These are phyloP conservation scores for Sula dactylatra DNA, from an alignment of 2,113 vertebrate genomes.

Conservation along the genomic window DNA sequence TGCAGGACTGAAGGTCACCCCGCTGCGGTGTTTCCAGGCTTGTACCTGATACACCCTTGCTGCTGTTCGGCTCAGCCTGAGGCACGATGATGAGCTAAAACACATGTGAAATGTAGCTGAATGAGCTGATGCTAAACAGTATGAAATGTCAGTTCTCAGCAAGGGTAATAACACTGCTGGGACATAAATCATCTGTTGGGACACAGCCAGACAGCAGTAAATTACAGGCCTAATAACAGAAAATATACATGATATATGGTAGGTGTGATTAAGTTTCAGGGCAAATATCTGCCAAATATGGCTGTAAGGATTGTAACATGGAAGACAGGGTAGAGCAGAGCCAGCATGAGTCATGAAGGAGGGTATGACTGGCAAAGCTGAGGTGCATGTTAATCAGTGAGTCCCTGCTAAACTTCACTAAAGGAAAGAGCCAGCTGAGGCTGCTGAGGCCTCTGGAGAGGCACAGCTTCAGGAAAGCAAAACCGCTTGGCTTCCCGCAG, in stretches of 20 bases:
- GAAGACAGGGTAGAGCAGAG: neutral
- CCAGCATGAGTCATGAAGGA: accelerated
- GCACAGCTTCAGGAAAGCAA: neutral
- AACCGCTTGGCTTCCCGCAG: neutral
- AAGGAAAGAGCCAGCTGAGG: neutral
- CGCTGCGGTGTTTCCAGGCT: neutral
- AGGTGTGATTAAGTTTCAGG: neutral
- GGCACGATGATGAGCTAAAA: neutral
- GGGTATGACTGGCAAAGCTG: neutral
- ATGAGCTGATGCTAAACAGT: neutral
- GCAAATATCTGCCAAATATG: neutral
- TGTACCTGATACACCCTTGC: neutral
- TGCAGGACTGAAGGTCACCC: neutral
- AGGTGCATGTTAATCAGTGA: neutral
- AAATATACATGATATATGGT: neutral
- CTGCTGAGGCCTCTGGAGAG: neutral
- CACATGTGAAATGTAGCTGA: neutral
- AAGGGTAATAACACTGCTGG: neutral
- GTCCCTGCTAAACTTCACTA: neutral
- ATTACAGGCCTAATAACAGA: neutral
- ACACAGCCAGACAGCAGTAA: slow-evolving; percentile 16
- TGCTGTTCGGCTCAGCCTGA: neutral
- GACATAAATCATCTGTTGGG: neutral
- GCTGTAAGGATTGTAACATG: neutral
- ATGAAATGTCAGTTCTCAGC: neutral